Evolutionary conservation across 23 tunicate species (phyloP).

Genomic region (Pegea sp.): DNA sequence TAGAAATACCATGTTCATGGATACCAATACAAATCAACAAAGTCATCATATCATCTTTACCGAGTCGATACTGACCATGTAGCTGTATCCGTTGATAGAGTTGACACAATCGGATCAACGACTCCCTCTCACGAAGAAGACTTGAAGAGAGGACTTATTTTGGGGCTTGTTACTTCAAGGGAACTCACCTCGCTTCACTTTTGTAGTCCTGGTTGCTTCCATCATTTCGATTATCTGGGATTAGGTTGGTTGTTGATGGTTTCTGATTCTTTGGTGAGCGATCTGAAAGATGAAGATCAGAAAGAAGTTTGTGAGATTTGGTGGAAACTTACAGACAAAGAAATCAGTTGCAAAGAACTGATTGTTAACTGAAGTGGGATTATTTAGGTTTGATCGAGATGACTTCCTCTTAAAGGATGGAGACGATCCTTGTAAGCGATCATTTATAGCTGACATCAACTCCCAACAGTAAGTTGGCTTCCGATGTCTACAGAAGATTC

Average conservation of each 20-base stretch:
- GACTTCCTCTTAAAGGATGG: too few relatives aligned
- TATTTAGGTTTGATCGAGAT: too few relatives aligned
- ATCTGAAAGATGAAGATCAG: not conserved
- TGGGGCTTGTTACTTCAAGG: too few relatives aligned
- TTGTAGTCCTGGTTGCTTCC: not conserved
- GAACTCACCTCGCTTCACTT: not conserved
- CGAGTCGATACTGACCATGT: constrained; percentile 8
- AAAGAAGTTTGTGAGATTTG: too few relatives aligned
- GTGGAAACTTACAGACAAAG: not conserved
- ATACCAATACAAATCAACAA: constrained; percentile 37
- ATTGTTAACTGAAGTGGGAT: not conserved
- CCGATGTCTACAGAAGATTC: too few relatives aligned
- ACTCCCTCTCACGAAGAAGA: constrained; percentile 6
- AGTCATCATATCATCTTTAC: constrained; percentile 74
- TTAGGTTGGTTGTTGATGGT: too few relatives aligned
- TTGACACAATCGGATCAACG: constrained; percentile 18
- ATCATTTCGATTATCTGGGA: not conserved
- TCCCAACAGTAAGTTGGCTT: too few relatives aligned
- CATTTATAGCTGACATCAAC: too few relatives aligned
- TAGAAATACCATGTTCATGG: constrained; percentile 14
- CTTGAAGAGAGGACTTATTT: constrained; percentile 1
- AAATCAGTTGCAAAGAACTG: not conserved
- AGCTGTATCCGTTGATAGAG: constrained; percentile 8
- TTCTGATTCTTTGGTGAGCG: too few relatives aligned
- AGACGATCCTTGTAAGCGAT: too few relatives aligned